Conservation (phyloP, 64 coral and sea anemone species). For the Montipora sp. region DNA sequence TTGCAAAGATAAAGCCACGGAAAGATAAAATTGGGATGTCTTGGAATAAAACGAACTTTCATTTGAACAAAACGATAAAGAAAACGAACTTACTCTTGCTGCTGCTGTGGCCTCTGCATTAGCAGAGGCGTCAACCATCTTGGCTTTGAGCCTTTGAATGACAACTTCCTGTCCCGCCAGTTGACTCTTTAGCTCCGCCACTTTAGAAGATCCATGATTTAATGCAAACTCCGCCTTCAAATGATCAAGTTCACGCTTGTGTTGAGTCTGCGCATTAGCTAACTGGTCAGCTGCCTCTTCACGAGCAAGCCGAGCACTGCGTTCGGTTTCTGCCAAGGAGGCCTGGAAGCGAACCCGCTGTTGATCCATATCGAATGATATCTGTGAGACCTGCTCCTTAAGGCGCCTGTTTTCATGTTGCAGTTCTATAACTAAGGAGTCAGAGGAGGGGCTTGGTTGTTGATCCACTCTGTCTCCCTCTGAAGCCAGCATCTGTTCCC, state of each 20-base stretch:
- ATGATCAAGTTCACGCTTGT: slow-evolving; percentile 78
- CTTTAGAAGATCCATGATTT: slow-evolving; percentile 80
- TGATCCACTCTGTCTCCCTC: slow-evolving; percentile 16
- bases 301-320: slow-evolving; percentile 69
- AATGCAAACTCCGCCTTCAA: slow-evolving; percentile 76
- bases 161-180: slow-evolving; percentile 87
- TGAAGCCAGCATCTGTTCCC: slow-evolving; percentile 77
- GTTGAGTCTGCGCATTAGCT: slow-evolving; percentile 70
- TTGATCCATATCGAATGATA: slow-evolving; percentile 90
- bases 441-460: slow-evolving; percentile 15
- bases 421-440: slow-evolving; percentile 54
- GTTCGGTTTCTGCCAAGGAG: slow-evolving; percentile 87
- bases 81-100: slow-evolving; percentile 53
- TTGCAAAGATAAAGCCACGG: too few relatives aligned
- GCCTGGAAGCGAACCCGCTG: slow-evolving; percentile 89
- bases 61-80: too few relatives aligned
- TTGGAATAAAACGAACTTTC: too few relatives aligned
- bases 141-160: slow-evolving; percentile 89
- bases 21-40: too few relatives aligned
- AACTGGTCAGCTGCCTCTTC: slow-evolving; percentile 96
- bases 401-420: slow-evolving; percentile 77
- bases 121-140: slow-evolving; percentile 59
- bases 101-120: slow-evolving; percentile 69
- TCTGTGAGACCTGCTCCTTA: slow-evolving; percentile 65
- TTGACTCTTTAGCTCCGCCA: slow-evolving; percentile 87